These are phyloP conservation scores for Periplaneta americana DNA, from an alignment of 1,140 invertebrate species.

Conservation along the genomic window DNA sequence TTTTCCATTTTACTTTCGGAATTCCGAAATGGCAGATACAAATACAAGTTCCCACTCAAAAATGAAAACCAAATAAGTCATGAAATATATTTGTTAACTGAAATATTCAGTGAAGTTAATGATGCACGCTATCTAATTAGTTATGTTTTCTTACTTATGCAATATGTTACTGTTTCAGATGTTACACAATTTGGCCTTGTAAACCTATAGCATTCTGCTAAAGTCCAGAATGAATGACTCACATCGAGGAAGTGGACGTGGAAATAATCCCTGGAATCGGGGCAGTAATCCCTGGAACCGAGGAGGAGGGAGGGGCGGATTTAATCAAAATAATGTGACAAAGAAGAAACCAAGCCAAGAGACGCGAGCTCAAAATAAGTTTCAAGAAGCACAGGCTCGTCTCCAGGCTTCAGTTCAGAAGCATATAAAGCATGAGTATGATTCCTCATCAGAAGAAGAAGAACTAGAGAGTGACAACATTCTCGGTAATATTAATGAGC, in stretches of 20 bases:
- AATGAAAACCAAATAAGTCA: too few relatives aligned
- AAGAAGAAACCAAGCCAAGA: background rate
- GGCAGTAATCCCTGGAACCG: background rate
- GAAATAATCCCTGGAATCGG: background rate
- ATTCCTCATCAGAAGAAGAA: conserved; percentile 50
- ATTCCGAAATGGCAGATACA: too few relatives aligned
- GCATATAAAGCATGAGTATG: conserved; percentile 45
- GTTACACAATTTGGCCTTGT: too few relatives aligned
- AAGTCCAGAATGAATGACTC: background rate
- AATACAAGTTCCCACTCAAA: too few relatives aligned
- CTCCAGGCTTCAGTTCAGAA: conserved; percentile 52
- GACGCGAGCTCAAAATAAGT: conserved; percentile 32
- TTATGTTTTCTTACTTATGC: too few relatives aligned
- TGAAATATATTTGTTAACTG: too few relatives aligned
- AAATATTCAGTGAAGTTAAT: too few relatives aligned
- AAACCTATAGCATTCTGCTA: background rate
- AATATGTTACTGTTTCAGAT: too few relatives aligned
- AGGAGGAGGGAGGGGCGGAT: background rate
- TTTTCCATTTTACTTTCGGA: too few relatives aligned
- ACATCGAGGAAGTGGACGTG: background rate
- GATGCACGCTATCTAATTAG: too few relatives aligned
- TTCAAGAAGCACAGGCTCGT: conserved; percentile 49
- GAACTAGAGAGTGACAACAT: conserved; percentile 44
- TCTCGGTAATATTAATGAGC: too few relatives aligned
- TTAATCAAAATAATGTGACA: background rate